Conservation (phyloP, 2,888 invertebrate species). For the Troilus luridus region DNA sequence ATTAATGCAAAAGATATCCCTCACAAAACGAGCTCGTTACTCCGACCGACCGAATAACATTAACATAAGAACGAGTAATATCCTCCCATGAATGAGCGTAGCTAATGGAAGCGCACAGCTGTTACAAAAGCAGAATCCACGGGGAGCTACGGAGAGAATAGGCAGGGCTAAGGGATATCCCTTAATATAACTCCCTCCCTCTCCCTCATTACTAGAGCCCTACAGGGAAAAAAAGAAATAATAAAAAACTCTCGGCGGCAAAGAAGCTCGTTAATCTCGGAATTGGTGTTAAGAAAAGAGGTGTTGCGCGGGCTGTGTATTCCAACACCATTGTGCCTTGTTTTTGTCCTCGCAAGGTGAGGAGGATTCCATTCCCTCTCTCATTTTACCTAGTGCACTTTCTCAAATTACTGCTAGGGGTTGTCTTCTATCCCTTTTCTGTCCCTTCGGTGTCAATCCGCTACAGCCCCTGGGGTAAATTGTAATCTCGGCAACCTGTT, state of each 20-base stretch:
- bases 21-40: not conserved
- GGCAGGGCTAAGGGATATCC: constrained; percentile 6
- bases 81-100: not conserved
- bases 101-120: not conserved
- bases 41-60: not conserved
- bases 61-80: not conserved
- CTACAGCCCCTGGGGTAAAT: not conserved
- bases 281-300: constrained; percentile 42
- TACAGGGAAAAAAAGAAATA: not conserved
- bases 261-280: constrained; percentile 44
- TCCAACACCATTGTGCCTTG: not conserved
- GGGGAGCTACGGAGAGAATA: not conserved
- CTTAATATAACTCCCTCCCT: constrained; percentile 5
- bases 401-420: constrained; percentile 39
- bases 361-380: constrained; percentile 47
- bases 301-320: constrained; percentile 31
- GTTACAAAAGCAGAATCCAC: constrained; percentile 10
- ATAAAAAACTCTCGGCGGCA: not conserved
- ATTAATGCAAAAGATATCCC: not conserved
- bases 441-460: not conserved
- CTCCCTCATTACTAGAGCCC: constrained; percentile 10
- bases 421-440: constrained; percentile 15
- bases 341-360: not conserved
- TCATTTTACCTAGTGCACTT: constrained; percentile 50
- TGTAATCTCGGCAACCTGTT: not conserved